phyloP scores from a whole-genome alignment of 2,888 invertebrate species.

The Chloroclysta siterata region DNA sequence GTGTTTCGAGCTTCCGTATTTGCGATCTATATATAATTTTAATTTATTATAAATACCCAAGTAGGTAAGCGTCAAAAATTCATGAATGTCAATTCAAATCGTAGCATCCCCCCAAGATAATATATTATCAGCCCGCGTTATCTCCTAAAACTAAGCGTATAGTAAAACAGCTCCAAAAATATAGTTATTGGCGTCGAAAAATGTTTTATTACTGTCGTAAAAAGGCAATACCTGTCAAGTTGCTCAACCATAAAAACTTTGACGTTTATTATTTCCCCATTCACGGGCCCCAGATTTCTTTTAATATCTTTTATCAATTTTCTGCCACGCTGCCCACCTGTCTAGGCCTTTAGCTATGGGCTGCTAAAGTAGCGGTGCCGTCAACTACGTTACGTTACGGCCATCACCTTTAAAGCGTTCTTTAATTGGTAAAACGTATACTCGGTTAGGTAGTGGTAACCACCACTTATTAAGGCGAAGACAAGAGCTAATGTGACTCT shows the following conservation, averaged over 20 bases:
- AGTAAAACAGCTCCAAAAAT: slow-evolving; percentile 13
- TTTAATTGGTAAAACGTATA: not conserved
- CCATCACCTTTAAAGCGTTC: not conserved
- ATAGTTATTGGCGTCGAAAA: slow-evolving; percentile 23
- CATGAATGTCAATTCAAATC: too few relatives aligned
- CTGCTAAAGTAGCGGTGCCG: not conserved
- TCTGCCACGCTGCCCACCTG: slow-evolving; percentile 22
- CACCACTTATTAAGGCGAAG: too few relatives aligned
- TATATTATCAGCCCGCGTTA: not conserved
- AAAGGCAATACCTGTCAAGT: slow-evolving; percentile 37
- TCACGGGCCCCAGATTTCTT: slow-evolving; percentile 28
- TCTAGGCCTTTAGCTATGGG: slow-evolving; percentile 6
- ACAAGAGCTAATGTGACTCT: too few relatives aligned
- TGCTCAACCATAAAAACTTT: slow-evolving; percentile 36
- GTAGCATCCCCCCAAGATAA: not conserved
- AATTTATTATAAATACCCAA: too few relatives aligned
- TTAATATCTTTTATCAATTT: slow-evolving; percentile 36
- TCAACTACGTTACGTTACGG: not conserved
- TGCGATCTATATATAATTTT: too few relatives aligned
- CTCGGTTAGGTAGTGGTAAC: too few relatives aligned
- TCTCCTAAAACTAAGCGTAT: slow-evolving; percentile 1
- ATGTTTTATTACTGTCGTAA: slow-evolving; percentile 34
- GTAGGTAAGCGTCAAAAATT: too few relatives aligned
- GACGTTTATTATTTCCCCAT: slow-evolving; percentile 38
- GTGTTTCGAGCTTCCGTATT: too few relatives aligned